Base-by-base conservation (phyloP, 2,113 vertebrate genomes). In the Phalacrocorax pelagicus region DNA sequence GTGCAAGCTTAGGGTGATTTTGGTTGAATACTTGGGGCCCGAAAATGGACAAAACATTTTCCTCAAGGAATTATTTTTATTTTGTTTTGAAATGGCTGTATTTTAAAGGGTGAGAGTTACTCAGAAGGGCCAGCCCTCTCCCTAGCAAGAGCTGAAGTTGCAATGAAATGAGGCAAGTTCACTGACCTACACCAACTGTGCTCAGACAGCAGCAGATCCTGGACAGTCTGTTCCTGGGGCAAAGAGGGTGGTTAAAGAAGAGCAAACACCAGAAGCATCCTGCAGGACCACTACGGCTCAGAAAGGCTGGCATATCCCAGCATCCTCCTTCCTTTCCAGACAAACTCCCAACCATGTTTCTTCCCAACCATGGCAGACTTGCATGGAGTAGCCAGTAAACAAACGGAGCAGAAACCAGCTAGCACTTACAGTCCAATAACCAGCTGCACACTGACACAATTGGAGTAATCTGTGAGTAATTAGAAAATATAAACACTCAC, bases 381-480 rank as follows among this genome's bases (percentile, higher is more conserved):
- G 24, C 89, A 54, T n/a, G 30, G 89, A 84, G 78, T 18, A 90
- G 90, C 81, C 65, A 94, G 81, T 55, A 95, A 97, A 96, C 57
- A 90, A 92, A 85, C 2, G 11, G 66, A 47, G 73, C 66, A 86
- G 80, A 70, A 84, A 69, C n/a, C 92, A 95, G 59, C 57, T 30
- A 61, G 63, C 81, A 17, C 59, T 96, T 66, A 91, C 71, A 92
- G 16, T 23, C 69, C 96, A 55, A 21, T 51, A 62, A 78, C 74
- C 61, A 71, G 87, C 90, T 62, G 52, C 90, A 90, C 74, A 38
- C 55, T 58, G 80, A 86, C 79, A 88, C 42, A 87, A 58, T 22
- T 79, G n/a, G 36, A 92, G 86, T 77, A 93, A 96, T 97, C 96
- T 98, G 97, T 4, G 69, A 95, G 72, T 38, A 86, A 96, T 98